A percentile compares a stretch with the other conserved stretches of the same genome.
Conservation (phyloP, 2,797 vertebrate species). For the Catamblyrhynchus diadema region DNA sequence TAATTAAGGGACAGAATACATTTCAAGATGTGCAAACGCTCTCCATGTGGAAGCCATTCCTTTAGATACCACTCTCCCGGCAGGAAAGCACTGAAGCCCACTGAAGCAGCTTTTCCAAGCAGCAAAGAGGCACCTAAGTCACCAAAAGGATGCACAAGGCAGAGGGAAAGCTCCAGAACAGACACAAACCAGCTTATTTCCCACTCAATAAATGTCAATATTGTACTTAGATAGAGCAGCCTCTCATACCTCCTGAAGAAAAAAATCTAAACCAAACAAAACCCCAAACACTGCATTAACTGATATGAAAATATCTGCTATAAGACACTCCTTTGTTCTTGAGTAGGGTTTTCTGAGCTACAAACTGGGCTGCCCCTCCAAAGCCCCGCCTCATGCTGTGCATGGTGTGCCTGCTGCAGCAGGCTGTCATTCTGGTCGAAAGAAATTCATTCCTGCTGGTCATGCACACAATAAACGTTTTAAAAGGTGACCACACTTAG, state of each 20-base stretch:
- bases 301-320: background rate
- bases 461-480: accelerated
- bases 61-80: background rate
- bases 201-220: background rate
- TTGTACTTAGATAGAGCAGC: background rate
- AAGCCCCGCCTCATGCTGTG: background rate
- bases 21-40: background rate
- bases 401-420: background rate
- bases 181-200: background rate
- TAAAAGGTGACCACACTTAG: background rate
- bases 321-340: background rate
- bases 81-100: background rate
- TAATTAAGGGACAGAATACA: background rate
- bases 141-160: background rate
- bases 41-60: background rate
- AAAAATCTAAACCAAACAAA: background rate
- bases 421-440: background rate
- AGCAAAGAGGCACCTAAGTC: background rate
- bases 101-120: background rate
- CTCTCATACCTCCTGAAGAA: background rate
- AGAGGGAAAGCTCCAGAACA: background rate
- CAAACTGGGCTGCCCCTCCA: background rate
- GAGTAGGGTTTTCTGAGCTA: background rate
- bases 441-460: too few species aligned
- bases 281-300: background rate